A percentile compares a stretch with the other conserved stretches of the same genome.
phyloP scores from a whole-genome alignment of 64 coral and sea anemone genomes.

The Montipora cactus region DNA sequence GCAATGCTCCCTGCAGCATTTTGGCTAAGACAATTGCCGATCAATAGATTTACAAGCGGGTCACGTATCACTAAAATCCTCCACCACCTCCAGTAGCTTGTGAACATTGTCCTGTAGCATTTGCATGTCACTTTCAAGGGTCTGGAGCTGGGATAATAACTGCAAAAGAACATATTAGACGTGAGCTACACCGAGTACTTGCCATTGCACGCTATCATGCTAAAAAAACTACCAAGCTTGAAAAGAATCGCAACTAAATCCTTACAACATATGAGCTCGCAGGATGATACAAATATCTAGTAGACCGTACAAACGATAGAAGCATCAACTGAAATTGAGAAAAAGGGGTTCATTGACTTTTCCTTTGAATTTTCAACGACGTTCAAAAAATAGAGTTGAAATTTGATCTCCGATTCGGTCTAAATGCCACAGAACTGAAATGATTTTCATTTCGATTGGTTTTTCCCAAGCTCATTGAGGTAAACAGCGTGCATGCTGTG shows the following conservation, averaged over 20 bases:
- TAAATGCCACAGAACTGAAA: no score
- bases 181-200: not conserved
- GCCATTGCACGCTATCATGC: not conserved
- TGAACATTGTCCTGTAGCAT: constrained; percentile 86
- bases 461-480: no score
- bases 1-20: not conserved
- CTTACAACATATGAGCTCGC: not conserved
- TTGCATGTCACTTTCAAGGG: constrained; percentile 85
- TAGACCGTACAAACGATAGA: not conserved
- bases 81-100: constrained; percentile 85
- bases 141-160: constrained; percentile 72
- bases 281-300: not conserved
- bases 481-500: no score
- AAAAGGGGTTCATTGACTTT: no score
- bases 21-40: not conserved
- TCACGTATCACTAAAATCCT: constrained; percentile 77
- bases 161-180: constrained; percentile 18
- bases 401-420: no score
- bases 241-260: not conserved
- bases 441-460: no score
- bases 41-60: not conserved
- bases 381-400: not conserved
- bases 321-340: not conserved
- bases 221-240: not conserved
- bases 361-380: no score